Evolutionary conservation across 2,113 vertebrate genomes (phyloP).

Genomic region (Ophiodon elongatus): DNA sequence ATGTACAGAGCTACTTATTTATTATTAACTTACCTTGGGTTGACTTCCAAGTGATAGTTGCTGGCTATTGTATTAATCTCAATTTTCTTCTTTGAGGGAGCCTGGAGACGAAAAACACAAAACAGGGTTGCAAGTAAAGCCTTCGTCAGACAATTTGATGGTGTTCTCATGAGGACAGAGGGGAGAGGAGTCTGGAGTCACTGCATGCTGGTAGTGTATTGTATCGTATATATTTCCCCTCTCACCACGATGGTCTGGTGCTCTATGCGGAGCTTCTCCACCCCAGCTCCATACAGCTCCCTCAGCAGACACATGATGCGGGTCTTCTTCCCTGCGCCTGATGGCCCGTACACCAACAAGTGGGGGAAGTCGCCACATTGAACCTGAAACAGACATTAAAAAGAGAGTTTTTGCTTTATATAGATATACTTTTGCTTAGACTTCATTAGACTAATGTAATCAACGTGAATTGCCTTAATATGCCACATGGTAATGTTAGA

Average conservation of each 20-base stretch:
- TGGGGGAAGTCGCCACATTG: constrained; percentile 98
- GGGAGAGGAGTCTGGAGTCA: not conserved
- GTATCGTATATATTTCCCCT: not conserved
- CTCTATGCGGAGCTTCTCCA: constrained; percentile 97
- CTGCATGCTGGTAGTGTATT: not conserved
- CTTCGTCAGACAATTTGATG: not conserved
- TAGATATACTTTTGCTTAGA: not conserved
- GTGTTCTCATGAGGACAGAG: not conserved
- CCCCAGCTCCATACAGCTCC: constrained; percentile 94
- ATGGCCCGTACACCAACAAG: constrained; percentile 94
- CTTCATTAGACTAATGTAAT: not conserved
- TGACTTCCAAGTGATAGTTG: constrained; percentile 99
- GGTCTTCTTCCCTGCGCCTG: constrained; percentile 98
- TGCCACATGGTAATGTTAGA: not conserved
- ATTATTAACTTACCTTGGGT: constrained; percentile 88
- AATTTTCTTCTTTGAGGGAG: constrained; percentile 98
- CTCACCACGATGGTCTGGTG: constrained; percentile 95
- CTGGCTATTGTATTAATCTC: constrained; percentile 99
- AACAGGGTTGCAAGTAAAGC: not conserved
- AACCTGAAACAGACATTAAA: constrained; percentile 84
- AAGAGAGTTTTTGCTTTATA: not conserved
- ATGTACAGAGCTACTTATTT: not conserved
- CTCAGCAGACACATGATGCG: constrained; percentile 96
- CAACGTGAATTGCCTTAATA: too few relatives aligned
- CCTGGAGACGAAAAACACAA: constrained; percentile 75